Percentiles rank a stretch among this genome's conserved stretches.
Evolutionary conservation across 2,113 vertebrate genomes (phyloP).

Genomic region (Chaetops frenatus): DNA sequence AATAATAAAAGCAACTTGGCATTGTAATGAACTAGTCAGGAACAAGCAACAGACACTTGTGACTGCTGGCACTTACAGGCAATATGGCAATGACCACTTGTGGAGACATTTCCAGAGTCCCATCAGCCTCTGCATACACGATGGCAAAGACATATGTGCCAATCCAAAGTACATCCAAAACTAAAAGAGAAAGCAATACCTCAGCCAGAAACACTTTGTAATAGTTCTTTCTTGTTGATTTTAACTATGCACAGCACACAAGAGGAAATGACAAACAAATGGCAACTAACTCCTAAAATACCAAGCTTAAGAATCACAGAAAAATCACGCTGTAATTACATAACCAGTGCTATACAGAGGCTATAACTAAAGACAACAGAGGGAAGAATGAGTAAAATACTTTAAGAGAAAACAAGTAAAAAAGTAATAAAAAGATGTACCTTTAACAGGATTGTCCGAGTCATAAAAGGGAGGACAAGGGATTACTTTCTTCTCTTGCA

Average conservation of each 20-base stretch:
- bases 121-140: constrained; percentile 86
- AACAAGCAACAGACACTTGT: background rate
- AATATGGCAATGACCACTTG: constrained; percentile 88
- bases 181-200: constrained; percentile 63
- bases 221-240: background rate
- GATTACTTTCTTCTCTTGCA: constrained; percentile 93
- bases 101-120: constrained; percentile 84
- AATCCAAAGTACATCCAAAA: constrained; percentile 93
- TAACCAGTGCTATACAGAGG: background rate
- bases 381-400: background rate
- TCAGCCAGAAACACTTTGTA: background rate
- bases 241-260: background rate
- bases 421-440: constrained; percentile 54
- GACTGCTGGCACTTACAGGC: constrained; percentile 75
- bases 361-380: background rate
- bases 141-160: constrained; percentile 90
- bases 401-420: background rate
- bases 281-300: background rate
- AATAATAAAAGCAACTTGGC: background rate
- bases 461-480: constrained; percentile 90
- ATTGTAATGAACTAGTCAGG: background rate
- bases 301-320: background rate
- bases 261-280: background rate
- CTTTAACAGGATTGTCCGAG: constrained; percentile 89
- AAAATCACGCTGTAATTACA: background rate